Base-by-base conservation (phyloP, 2,888 invertebrate species). In the Biston stratarius region DNA sequence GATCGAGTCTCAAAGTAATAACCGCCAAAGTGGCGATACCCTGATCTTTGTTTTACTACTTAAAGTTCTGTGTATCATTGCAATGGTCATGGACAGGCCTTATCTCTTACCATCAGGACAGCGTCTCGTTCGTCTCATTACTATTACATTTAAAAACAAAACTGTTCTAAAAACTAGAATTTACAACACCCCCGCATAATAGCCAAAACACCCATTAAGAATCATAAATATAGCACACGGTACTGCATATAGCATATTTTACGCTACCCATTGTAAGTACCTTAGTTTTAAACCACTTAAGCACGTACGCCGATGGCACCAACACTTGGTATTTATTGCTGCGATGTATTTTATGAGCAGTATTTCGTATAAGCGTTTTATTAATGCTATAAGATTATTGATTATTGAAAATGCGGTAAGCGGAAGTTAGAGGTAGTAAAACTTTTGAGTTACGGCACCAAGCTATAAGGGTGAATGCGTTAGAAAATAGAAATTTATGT, bases 221-320 rank as follows among this genome's bases (percentile, higher is more conserved):
- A 8, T 15, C 36, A 57, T 66, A 66, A 61, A 66, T 55, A 64
- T 59, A 12, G 12, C 49, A 38, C 36, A 58, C 52, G 57, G 45
- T 66, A 51, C 61, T 44, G 45, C 44, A 53, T 15, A 64, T 12
- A 34, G 12, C 48, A 45, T 65, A 51, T 61, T 65, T 61, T 33
- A 58, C 47, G 34, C 52, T 48, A 33, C 48, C 48, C 56, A 47
- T 48, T 62, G 49, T 34, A 24, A 24, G 24, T 24, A 59, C 59
- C 62, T 67, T 62, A 49, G 62, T 62, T 67, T 66, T 58, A 67
- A 55, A 49, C 67, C 67, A 62, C 62, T 67, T 67, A 62, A 44
- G 67, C 67, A 67, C 67, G 67, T 67, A 55, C 57, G 40, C 34
- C 61, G 56, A 52, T 61, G 45, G 59, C 51, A 52, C 67, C 55